Evolutionary conservation across 2,113 vertebrate genomes (phyloP), one percentile per base, ranked within the genome.

Genomic region (Tachysurus vachellii): DNA sequence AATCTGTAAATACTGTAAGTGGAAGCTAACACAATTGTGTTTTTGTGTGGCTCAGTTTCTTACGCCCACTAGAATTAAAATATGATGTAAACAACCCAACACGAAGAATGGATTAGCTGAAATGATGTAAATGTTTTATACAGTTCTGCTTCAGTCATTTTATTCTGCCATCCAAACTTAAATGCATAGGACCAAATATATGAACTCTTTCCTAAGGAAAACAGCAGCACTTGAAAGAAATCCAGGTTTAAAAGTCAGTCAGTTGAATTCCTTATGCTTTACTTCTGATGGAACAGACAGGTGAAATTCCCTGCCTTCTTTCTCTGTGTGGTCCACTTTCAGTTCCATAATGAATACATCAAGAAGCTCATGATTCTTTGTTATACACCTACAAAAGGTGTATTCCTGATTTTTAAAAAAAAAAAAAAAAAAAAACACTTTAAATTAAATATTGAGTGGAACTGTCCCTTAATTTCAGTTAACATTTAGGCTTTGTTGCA

Each of bases 311-410:
- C 70, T 26, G 19, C 9, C 10, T 44, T 73, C 36, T 23, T 73
- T 42, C 70, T 70, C 28, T 12, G 17, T 61, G 28, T 61, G 36
- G 23, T 62, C 42, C 16, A 9, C n/a, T 19, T 12, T 79, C 44
- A 62, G 71, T 62, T 61, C 23, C 23, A 75, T 28, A 47, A 85
- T 75, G 68, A 64, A 85, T 64, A 28, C 62, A 4, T 75, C 42
- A 1, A 62, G 82, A 21, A 83, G n/a, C 8, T 31, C 44, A 19
- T 83, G 14, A n/a, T 83, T 31, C 11, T 83, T 26, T 23, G 44
- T n/a, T 80, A 53, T 53, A 53, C 12, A 36, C 26, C 44, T 28
- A 28, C 47, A 31, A 83, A 53, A 54, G 13, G 44, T 5, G 9
- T 68, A 7, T 50, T 64, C 42, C 42, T 3, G 59, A 17, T 42